phyloP scores from a whole-genome alignment of 64 coral and sea anemone species.

The Astreopora myriophthalma region DNA sequence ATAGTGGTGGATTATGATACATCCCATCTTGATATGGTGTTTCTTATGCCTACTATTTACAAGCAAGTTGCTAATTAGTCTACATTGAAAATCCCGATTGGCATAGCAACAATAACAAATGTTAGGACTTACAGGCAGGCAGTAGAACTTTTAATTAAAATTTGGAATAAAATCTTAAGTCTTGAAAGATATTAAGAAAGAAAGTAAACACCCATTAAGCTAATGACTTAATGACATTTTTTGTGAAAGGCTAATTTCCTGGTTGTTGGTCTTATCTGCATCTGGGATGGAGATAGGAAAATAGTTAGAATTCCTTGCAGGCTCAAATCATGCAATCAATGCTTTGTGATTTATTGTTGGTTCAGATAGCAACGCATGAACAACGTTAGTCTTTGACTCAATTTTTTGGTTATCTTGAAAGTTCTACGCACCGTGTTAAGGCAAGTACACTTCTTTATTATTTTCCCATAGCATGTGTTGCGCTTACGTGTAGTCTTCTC shows the following conservation, averaged over 20 bases:
- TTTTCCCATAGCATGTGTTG: not conserved
- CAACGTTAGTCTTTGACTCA: not conserved
- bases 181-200: no score
- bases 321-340: constrained; percentile 5
- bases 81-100: no score
- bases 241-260: not conserved
- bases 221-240: not conserved
- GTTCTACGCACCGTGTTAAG: not conserved
- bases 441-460: not conserved
- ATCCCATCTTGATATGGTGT: no score
- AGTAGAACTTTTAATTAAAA: no score
- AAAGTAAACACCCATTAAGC: not conserved
- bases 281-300: constrained; percentile 3
- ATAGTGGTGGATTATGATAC: no score
- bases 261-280: not conserved
- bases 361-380: constrained; percentile 1
- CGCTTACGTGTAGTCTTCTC: constrained; percentile 1
- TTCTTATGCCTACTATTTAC: no score
- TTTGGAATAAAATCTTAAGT: no score
- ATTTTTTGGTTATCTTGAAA: not conserved
- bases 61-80: no score
- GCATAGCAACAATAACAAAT: no score
- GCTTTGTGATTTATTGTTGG: constrained; percentile 14
- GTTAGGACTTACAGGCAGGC: no score
- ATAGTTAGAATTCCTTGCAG: not conserved